phyloP scores from a whole-genome alignment of 2,888 invertebrate genomes.

The Mesochorus sp. region DNA sequence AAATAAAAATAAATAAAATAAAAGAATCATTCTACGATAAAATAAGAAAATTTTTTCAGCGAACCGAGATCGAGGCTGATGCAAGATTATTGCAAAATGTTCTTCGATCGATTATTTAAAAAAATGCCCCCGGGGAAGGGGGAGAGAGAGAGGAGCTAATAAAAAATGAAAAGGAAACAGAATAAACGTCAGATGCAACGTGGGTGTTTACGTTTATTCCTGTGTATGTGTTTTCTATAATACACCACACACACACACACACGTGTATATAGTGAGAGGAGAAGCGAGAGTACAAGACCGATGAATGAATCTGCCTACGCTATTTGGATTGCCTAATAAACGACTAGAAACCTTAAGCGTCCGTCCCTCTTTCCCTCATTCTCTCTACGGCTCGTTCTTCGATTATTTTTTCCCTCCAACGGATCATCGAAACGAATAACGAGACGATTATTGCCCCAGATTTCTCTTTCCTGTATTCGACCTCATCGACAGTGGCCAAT shows the following conservation, averaged over 20 bases:
- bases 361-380: constrained; percentile 6
- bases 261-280: constrained; percentile 18
- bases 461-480: constrained; percentile 9
- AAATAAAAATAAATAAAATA: no score
- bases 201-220: constrained; percentile 44
- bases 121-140: neutral
- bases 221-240: neutral
- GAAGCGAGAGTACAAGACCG: constrained; percentile 47
- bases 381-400: constrained; percentile 5
- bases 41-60: no score
- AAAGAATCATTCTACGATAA: no score
- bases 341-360: constrained; percentile 60
- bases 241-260: neutral
- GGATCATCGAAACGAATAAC: constrained; percentile 6
- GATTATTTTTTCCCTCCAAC: constrained; percentile 12
- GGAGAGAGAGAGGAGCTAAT: constrained; percentile 1
- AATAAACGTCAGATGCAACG: constrained; percentile 47
- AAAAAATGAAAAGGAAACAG: constrained; percentile 18
- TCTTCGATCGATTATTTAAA: constrained; percentile 34
- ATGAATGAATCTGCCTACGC: constrained; percentile 79
- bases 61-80: constrained; percentile 8
- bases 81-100: constrained; percentile 25
- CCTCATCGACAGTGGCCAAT: constrained; percentile 9
- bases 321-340: constrained; percentile 74
- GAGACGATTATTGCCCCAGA: neutral